These are phyloP conservation scores for Synchiropus splendidus DNA, from an alignment of 2,113 vertebrate species.

Conservation along the genomic window DNA sequence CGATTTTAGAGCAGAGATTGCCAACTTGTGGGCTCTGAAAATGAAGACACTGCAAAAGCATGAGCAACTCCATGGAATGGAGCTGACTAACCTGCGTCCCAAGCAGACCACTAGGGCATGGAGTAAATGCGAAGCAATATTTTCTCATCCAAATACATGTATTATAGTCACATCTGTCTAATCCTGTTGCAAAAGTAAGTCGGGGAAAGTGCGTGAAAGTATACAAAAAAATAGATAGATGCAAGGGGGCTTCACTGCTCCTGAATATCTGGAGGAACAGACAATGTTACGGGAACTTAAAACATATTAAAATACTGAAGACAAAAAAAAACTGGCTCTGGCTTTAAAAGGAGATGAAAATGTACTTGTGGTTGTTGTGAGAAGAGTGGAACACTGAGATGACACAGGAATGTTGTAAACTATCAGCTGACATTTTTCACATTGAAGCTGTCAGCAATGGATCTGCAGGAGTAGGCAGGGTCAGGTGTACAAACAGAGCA, in stretches of 20 bases:
- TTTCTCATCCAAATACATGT: no score
- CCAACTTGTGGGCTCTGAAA: no score
- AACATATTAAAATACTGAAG: conserved; percentile 25
- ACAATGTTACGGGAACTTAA: conserved; percentile 54
- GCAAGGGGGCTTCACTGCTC: conserved; percentile 33
- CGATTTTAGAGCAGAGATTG: no score
- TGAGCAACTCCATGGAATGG: no score
- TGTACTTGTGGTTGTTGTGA: conserved; percentile 7
- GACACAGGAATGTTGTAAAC: conserved; percentile 5
- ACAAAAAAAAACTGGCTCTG: conserved; percentile 28
- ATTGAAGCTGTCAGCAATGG: conserved; percentile 11
- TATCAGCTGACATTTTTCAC: conserved; percentile 11
- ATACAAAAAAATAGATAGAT: conserved; percentile 1
- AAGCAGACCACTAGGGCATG: no score
- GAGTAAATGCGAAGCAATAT: no score
- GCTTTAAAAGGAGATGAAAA: conserved; percentile 68
- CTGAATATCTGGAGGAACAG: conserved; percentile 50
- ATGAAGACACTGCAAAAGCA: no score
- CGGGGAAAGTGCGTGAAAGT: no score
- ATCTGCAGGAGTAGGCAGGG: neutral
- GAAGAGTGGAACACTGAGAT: conserved; percentile 21
- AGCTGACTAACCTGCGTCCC: no score
- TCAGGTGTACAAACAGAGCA: conserved; percentile 1
- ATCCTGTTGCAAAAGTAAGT: no score
- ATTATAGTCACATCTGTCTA: no score